phyloP scores from a whole-genome alignment of 2,113 vertebrate species.

The Lonchura striata region DNA sequence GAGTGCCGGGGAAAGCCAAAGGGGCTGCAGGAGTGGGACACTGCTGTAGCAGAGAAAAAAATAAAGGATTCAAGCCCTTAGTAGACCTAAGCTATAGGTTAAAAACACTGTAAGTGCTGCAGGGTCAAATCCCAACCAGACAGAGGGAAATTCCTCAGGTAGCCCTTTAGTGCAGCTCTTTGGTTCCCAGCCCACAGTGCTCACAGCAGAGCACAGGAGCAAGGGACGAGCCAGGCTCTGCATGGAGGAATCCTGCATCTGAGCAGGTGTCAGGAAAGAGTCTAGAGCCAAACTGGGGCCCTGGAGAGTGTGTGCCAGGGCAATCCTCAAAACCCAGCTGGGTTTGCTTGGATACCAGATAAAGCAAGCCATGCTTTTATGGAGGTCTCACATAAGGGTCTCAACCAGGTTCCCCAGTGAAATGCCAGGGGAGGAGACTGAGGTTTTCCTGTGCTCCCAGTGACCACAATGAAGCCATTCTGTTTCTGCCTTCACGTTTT shows the following conservation, averaged over 20 bases:
- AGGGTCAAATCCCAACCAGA: not conserved
- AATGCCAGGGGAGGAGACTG: not conserved
- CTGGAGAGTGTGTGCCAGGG: not conserved
- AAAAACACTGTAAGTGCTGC: not conserved
- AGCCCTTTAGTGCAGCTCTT: not conserved
- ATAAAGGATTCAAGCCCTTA: not conserved
- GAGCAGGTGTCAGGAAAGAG: not conserved
- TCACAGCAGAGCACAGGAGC: not conserved
- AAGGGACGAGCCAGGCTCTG: fast-evolving
- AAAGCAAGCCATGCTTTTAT: fast-evolving
- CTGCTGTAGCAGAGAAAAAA: not conserved
- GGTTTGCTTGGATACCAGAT: not conserved
- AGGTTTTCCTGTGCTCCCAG: not conserved
- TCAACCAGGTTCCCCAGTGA: not conserved
- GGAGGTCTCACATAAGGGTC: not conserved
- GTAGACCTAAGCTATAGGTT: not conserved
- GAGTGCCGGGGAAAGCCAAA: not conserved
- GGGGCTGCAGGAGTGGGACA: not conserved
- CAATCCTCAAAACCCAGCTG: not conserved
- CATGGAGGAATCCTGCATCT: not conserved
- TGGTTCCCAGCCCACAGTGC: fast-evolving
- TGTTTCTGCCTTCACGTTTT: not conserved
- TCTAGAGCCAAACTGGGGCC: not conserved
- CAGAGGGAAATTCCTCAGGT: not conserved
- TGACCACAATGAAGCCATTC: not conserved